These are phyloP conservation scores for Cosmia pyralina DNA, from an alignment of 2,888 invertebrate genomes.

Conservation along the genomic window DNA sequence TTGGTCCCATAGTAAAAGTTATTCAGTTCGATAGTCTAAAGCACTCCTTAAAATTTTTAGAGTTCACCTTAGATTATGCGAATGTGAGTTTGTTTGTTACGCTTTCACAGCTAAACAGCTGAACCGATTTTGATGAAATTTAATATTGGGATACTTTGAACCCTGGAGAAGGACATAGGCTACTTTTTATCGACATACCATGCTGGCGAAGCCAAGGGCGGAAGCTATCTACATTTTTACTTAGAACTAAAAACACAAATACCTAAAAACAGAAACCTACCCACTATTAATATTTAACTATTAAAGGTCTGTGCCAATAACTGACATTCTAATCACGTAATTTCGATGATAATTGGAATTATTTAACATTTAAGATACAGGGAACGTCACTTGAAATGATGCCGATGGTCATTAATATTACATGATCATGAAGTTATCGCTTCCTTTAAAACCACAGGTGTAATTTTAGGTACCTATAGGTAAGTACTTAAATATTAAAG, in stretches of 20 bases:
- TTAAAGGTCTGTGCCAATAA: conserved; percentile 47
- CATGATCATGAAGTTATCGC: conserved; percentile 37
- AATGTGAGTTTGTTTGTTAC: no score
- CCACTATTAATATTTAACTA: conserved; percentile 27
- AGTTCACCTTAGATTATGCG: no score
- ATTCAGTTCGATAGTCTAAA: no score
- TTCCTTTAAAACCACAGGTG: not conserved
- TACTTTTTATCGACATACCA: no score
- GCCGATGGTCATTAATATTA: conserved; percentile 48
- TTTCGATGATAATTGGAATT: conserved; percentile 61
- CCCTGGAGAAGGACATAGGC: no score
- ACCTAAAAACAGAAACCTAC: not conserved
- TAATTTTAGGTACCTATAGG: not conserved
- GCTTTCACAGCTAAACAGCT: no score
- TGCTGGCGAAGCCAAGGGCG: no score
- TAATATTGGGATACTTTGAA: no score
- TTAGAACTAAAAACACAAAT: not conserved
- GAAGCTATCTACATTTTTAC: no score
- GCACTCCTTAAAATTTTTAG: no score
- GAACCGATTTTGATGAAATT: no score
- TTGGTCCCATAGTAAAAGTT: no score
- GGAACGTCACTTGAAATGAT: conserved; percentile 42
- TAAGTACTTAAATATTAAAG: not conserved
- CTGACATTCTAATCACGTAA: conserved; percentile 44
- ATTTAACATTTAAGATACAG: conserved; percentile 55